Evolutionary conservation across 2,113 vertebrate species (phyloP).

Genomic region (Vidua macroura): DNA sequence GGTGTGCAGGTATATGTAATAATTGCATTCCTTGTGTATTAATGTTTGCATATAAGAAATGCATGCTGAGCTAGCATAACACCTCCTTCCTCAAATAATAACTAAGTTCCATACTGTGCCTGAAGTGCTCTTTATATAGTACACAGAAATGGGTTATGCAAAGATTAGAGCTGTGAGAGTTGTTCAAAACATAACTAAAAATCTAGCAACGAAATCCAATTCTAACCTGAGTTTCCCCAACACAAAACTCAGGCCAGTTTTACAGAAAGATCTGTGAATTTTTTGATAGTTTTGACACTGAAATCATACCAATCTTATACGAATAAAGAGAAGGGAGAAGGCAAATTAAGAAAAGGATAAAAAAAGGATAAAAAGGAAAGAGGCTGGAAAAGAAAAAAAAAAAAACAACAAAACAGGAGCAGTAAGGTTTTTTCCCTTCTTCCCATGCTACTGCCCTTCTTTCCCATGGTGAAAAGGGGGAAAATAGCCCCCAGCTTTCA

Average conservation of each 20-base stretch:
- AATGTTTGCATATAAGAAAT: slow-evolving; percentile 64
- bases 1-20: slow-evolving; percentile 38
- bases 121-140: slow-evolving; percentile 67
- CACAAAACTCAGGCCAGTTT: background rate
- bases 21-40: slow-evolving; percentile 57
- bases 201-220: slow-evolving; percentile 8
- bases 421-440: background rate
- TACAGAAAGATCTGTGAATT: background rate
- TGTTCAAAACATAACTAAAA: slow-evolving; percentile 32
- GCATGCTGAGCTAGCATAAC: slow-evolving; percentile 58
- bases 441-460: background rate
- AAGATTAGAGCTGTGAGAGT: slow-evolving; percentile 51
- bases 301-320: background rate
- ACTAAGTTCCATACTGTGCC: slow-evolving; percentile 60
- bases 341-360: background rate
- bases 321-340: background rate
- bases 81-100: slow-evolving; percentile 64
- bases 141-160: slow-evolving; percentile 63
- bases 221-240: background rate
- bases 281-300: background rate
- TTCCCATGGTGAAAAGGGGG: background rate
- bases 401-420: background rate
- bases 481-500: background rate
- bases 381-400: background rate
- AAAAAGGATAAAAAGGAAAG: background rate